Conservation (phyloP, 2,113 vertebrate species). For the Ochotona princeps region DNA sequence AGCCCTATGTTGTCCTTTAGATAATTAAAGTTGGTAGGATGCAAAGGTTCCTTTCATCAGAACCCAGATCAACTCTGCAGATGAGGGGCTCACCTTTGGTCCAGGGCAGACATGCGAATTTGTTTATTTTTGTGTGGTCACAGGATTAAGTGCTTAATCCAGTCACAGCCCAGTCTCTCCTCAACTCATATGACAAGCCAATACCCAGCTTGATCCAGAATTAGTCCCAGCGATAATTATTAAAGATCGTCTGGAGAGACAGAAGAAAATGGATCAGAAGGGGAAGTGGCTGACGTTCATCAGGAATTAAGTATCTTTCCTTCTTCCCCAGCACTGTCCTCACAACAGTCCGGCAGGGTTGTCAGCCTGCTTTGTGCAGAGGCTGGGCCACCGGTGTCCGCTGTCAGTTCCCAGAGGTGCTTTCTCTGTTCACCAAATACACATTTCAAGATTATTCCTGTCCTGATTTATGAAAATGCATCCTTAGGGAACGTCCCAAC, state of each 20-base stretch:
- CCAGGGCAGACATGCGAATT: constrained; percentile 47
- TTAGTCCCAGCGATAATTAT: neutral
- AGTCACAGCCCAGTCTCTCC: constrained; percentile 23
- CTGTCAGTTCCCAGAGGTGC: neutral
- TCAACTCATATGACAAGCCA: constrained; percentile 27
- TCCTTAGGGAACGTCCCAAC: neutral
- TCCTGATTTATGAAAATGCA: neutral
- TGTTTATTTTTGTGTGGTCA: neutral
- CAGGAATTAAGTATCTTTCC: constrained; percentile 17
- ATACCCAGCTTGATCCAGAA: neutral
- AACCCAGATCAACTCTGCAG: neutral
- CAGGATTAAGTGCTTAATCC: constrained; percentile 58
- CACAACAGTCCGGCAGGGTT: neutral
- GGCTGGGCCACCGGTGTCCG: neutral
- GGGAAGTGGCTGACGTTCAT: neutral
- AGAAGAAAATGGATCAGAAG: constrained; percentile 32
- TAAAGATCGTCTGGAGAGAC: constrained; percentile 41
- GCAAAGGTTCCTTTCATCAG: constrained; percentile 44
- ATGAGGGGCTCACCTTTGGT: neutral
- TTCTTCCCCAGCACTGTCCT: neutral
- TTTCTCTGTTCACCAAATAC: neutral
- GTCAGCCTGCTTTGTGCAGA: neutral
- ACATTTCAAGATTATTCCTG: neutral
- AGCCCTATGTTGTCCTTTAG: neutral
- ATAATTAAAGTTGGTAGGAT: constrained; percentile 42